Evolutionary conservation across 2,888 invertebrate species (phyloP).

Genomic region (Acrocera orbiculus): DNA sequence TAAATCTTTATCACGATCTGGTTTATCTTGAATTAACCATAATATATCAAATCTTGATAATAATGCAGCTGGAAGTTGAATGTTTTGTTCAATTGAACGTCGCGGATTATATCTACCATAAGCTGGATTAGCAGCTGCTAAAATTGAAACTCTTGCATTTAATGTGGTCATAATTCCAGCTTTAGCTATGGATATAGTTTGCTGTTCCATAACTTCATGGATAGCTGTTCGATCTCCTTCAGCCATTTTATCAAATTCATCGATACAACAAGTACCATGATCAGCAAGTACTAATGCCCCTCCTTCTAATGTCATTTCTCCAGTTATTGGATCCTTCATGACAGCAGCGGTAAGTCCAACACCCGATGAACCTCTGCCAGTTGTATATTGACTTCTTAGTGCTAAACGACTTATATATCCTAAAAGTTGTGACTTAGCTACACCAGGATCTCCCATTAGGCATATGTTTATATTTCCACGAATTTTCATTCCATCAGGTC

Average conservation of each 20-base stretch:
- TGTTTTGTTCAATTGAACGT: conserved; percentile 88
- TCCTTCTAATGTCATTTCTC: conserved; percentile 93
- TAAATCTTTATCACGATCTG: conserved; percentile 52
- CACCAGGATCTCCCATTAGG: conserved; percentile 99
- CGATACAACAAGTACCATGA: conserved; percentile 96
- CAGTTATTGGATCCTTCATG: conserved; percentile 91
- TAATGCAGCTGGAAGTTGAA: conserved; percentile 92
- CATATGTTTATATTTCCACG: conserved; percentile 94
- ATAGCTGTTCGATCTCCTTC: conserved; percentile 88
- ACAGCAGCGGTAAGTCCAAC: conserved; percentile 99
- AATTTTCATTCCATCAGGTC: conserved; percentile 94
- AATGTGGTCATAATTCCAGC: conserved; percentile 97
- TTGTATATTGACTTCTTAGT: conserved; percentile 86
- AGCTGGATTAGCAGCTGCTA: conserved; percentile 98
- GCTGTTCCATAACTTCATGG: conserved; percentile 98
- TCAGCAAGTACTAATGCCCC: conserved; percentile 94
- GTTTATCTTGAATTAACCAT: conserved; percentile 81
- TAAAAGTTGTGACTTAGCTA: conserved; percentile 94
- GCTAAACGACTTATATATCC: conserved; percentile 88
- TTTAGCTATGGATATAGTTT: conserved; percentile 98
- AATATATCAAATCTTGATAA: conserved; percentile 90
- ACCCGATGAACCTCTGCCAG: conserved; percentile 90
- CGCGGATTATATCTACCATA: conserved; percentile 96
- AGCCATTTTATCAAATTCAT: conserved; percentile 99
- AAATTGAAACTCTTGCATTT: conserved; percentile 91